Conservation (phyloP, 2,797 vertebrate species). For the Silurus aristotelis region DNA sequence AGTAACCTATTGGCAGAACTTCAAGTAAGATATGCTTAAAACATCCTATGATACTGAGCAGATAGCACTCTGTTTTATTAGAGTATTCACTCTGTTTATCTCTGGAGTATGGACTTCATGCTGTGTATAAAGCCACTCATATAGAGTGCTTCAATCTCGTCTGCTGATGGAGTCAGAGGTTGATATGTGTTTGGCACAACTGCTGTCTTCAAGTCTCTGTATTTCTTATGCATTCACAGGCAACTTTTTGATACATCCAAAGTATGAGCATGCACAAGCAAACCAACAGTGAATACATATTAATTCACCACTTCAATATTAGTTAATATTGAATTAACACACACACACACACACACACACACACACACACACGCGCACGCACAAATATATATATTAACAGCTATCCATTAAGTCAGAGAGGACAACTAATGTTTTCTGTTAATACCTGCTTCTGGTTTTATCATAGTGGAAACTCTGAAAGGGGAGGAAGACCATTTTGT, state of each 20-base stretch:
- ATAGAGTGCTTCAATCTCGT: conserved; percentile 40
- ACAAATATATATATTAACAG: conserved; percentile 46
- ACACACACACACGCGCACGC: conserved; percentile 10
- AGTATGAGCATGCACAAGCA: conserved; percentile 19
- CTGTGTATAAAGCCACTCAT: conserved; percentile 33
- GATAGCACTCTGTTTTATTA: conserved; percentile 35
- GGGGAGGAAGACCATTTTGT: conserved; percentile 68
- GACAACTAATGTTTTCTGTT: conserved; percentile 67
- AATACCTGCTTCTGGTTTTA: conserved; percentile 75
- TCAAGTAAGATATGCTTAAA: conserved; percentile 23
- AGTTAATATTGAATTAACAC: too few relatives aligned
- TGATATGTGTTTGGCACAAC: conserved; percentile 77
- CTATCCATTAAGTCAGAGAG: conserved; percentile 66
- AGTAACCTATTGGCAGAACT: conserved; percentile 25
- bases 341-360: conserved; percentile 3
- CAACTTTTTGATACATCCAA: conserved; percentile 25
- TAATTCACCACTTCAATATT: conserved; percentile 50
- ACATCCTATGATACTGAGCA: conserved; percentile 36
- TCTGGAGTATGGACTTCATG: conserved; percentile 40
- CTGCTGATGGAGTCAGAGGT: conserved; percentile 31
- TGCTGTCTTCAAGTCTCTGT: conserved; percentile 67
- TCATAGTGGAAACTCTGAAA: conserved; percentile 79
- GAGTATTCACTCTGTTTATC: conserved; percentile 36
- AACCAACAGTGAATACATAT: conserved; percentile 28
- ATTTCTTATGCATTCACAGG: conserved; percentile 43